These are phyloP conservation scores for Araneus ventricosus DNA, from an alignment of 1,140 invertebrate genomes.

Conservation along the genomic window DNA sequence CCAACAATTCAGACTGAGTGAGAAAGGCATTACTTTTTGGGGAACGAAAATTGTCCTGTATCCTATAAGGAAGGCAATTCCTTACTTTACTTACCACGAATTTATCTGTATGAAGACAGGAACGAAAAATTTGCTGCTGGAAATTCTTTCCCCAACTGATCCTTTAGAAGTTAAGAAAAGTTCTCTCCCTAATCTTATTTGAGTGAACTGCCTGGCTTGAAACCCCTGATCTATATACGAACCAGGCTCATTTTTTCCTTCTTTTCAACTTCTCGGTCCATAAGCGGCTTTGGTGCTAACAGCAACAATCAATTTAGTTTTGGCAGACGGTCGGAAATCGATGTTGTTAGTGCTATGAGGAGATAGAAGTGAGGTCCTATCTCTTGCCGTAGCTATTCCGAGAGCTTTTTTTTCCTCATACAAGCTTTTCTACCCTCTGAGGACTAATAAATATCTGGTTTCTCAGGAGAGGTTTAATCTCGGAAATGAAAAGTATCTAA, in stretches of 20 bases:
- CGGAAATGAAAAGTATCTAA: constrained; percentile 43
- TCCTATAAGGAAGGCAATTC: constrained; percentile 28
- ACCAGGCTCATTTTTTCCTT: constrained; percentile 11
- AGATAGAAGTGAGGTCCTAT: constrained; percentile 22
- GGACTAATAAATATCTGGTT: constrained; percentile 53
- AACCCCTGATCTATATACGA: constrained; percentile 52
- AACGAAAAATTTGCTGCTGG: constrained; percentile 33
- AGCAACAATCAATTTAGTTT: constrained; percentile 55
- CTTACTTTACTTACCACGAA: constrained; percentile 28
- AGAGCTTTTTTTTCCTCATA: neutral
- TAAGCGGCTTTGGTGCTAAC: constrained; percentile 52
- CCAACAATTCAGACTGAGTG: neutral
- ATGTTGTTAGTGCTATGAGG: constrained; percentile 8
- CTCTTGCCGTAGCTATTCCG: neutral
- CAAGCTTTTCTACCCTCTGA: constrained; percentile 18
- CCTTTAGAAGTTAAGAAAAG: constrained; percentile 54
- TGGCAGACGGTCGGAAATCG: constrained; percentile 36
- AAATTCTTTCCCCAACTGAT: constrained; percentile 21
- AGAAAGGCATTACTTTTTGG: constrained; percentile 1
- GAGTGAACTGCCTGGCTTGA: constrained; percentile 58
- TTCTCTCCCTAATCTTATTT: constrained; percentile 52
- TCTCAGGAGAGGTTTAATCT: constrained; percentile 48
- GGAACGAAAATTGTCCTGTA: constrained; percentile 24
- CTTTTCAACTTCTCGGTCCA: constrained; percentile 46
- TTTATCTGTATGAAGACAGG: constrained; percentile 36